Evolutionary conservation across 2,888 invertebrate genomes (phyloP), one percentile per base, ranked within the genome.

Genomic region (Tanytarsus gracilentus): DNA sequence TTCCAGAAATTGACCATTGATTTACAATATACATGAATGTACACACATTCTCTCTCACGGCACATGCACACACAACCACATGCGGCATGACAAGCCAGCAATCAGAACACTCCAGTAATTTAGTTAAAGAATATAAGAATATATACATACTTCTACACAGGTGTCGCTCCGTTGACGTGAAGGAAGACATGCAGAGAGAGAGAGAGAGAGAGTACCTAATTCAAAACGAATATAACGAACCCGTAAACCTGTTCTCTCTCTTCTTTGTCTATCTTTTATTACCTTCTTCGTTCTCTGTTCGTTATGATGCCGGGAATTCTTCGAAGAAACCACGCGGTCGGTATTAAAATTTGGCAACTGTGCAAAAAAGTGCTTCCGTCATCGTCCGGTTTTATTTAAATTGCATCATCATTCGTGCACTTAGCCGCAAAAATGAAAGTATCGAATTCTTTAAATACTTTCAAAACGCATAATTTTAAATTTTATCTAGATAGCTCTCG

Each of bases 281-380:
- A 23, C 11, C 30, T n/a, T 36, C n/a, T 7, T 40, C 40, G 23
- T 52, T 52, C 30, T 55, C 26, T 23, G 44, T 56, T 40, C 55
- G 55, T 25, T 27, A 14, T n/a, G 36, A 56, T 39, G 40, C 33
- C 36, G 53, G 36, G 53, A 25, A 11, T 30, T 33, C 21, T 33
- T 33, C 14, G 21, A 11, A 14, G 23, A 56, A 40, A 56, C 40
- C 55, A 56, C 55, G 55, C 55, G 55, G 55, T 40, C 25, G 26
- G 14, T 21, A n/a, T n/a, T n/a, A 26, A 58, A 56, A 58, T 29
- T 26, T 58, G 58, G 58, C 58, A 58, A 58, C 58, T 26, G 8
- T 36, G 55, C 23, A 18, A 11, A n/a, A 9, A 11, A 5, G 11
- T 33, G 33, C 33, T 33, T 3, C 6, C 6, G 33, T n/a, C n/a